Evolutionary conservation across 2,797 vertebrate species (phyloP).

Genomic region (Remorina albescens): DNA sequence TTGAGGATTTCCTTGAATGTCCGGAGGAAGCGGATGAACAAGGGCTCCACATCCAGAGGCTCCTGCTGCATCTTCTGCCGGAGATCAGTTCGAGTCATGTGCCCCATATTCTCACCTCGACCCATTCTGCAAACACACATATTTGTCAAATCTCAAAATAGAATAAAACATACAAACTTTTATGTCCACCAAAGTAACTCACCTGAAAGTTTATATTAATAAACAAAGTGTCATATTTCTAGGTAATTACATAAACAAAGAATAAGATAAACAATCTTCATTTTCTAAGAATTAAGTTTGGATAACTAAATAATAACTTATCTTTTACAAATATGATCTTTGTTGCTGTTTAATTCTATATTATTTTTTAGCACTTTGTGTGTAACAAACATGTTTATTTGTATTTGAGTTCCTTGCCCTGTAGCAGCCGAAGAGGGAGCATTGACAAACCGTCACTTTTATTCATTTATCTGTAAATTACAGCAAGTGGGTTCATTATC

Average conservation of each 20-base stretch:
- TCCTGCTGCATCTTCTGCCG: conserved; percentile 64
- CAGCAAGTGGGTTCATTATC: conserved; percentile 81
- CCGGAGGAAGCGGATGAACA: conserved; percentile 90
- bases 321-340: neutral
- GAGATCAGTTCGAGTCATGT: conserved; percentile 49
- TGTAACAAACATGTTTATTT: conserved; percentile 17
- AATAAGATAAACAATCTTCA: neutral
- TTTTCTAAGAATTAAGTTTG: neutral
- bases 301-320: neutral
- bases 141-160: conserved; percentile 11
- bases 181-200: neutral
- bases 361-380: neutral
- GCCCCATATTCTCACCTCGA: conserved; percentile 66
- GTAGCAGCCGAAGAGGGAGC: conserved; percentile 8
- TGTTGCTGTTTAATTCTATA: too few species aligned
- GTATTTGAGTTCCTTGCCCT: neutral
- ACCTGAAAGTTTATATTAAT: neutral
- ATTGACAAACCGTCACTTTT: conserved; percentile 58
- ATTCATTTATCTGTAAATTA: conserved; percentile 91
- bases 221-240: neutral
- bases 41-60: conserved; percentile 82
- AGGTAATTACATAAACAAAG: neutral
- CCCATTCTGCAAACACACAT: conserved; percentile 71
- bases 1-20: conserved; percentile 93
- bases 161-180: neutral